These are phyloP conservation scores for Ochropacha duplaris DNA, from an alignment of 2,888 invertebrate species.

Conservation along the genomic window DNA sequence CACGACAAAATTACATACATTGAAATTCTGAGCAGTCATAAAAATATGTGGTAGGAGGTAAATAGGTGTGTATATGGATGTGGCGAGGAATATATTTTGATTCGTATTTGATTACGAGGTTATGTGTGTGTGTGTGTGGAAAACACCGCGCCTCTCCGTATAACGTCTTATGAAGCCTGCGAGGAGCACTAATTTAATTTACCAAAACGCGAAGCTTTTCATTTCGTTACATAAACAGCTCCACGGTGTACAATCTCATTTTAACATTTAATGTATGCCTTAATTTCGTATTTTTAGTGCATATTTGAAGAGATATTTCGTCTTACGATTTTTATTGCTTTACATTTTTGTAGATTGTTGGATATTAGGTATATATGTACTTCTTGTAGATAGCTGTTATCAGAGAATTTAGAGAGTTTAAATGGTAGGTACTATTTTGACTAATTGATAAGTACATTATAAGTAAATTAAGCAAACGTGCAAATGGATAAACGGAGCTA, in stretches of 20 bases:
- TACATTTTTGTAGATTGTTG: not conserved
- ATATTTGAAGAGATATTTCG: slow-evolving; percentile 6
- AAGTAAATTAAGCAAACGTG: not conserved
- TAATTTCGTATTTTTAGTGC: slow-evolving; percentile 16
- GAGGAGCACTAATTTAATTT: slow-evolving; percentile 55
- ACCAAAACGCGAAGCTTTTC: slow-evolving; percentile 44
- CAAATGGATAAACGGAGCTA: not conserved
- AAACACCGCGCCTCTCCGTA: slow-evolving; percentile 11
- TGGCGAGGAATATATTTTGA: not conserved
- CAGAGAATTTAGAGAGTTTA: not conserved
- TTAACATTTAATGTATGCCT: slow-evolving; percentile 34
- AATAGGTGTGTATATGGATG: not conserved
- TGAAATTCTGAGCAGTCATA: not conserved
- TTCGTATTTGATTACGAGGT: slow-evolving; percentile 3
- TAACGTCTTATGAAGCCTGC: slow-evolving; percentile 3
- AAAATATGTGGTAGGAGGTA: not conserved
- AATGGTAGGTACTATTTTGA: not conserved
- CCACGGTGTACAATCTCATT: slow-evolving; percentile 42
- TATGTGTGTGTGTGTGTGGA: slow-evolving; percentile 13
- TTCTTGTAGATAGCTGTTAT: not conserved
- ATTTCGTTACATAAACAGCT: slow-evolving; percentile 45
- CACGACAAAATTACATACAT: not conserved
- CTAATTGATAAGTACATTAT: not conserved
- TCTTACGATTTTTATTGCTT: not conserved
- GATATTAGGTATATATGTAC: not conserved